phyloP scores from a whole-genome alignment of 2,888 invertebrate species.

The Acleris emargana region DNA sequence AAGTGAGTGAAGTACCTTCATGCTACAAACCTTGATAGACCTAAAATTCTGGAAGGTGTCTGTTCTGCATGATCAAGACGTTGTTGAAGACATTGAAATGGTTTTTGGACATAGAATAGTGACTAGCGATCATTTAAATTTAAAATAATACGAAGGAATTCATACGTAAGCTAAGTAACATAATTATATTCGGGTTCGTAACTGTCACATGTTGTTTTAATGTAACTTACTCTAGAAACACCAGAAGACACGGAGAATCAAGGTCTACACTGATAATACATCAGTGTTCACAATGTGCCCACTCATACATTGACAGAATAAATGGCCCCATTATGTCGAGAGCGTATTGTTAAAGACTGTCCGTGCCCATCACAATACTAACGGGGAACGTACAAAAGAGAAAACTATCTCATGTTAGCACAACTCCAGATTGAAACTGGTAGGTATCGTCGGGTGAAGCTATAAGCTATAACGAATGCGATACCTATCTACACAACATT shows the following conservation, averaged over 20 bases:
- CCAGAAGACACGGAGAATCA: constrained; percentile 41
- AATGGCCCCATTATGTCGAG: constrained; percentile 78
- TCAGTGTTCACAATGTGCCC: constrained; percentile 52
- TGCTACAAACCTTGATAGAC: no score
- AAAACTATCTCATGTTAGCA: constrained; percentile 55
- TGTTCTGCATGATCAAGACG: no score
- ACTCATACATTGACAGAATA: constrained; percentile 73
- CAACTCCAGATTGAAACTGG: constrained; percentile 43
- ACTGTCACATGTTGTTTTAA: constrained; percentile 3
- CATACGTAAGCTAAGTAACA: not conserved
- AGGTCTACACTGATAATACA: constrained; percentile 51
- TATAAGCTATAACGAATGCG: no score
- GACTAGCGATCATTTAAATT: not conserved
- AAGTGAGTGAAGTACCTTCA: no score
- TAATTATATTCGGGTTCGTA: not conserved
- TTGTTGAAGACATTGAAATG: no score
- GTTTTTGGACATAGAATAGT: no score
- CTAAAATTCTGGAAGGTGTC: no score
- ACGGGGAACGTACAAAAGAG: constrained; percentile 64
- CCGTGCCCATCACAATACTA: constrained; percentile 74
- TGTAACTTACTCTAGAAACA: constrained; percentile 20
- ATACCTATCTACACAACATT: no score
- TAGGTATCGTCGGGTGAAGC: not conserved
- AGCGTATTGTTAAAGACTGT: constrained; percentile 76
- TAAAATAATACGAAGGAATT: not conserved